phyloP scores from a whole-genome alignment of 2,888 invertebrate genomes.

The Drosophila robusta region DNA sequence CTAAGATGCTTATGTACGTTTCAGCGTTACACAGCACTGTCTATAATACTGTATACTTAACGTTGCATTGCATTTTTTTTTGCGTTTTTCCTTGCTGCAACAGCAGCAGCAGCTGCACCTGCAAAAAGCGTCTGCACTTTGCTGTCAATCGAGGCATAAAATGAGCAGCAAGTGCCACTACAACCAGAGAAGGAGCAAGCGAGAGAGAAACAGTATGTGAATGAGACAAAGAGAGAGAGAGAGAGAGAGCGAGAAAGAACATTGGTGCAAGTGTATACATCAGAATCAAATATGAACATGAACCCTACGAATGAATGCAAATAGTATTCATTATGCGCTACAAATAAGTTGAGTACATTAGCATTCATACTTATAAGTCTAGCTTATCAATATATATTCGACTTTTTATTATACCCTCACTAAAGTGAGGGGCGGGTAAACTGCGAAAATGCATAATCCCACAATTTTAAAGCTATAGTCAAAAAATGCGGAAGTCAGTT shows the following conservation, averaged over 20 bases:
- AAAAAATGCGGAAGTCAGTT: too few relatives aligned
- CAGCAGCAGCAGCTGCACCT: slow-evolving; percentile 20
- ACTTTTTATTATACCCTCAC: too few relatives aligned
- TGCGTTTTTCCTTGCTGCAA: slow-evolving; percentile 10
- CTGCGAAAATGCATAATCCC: too few relatives aligned
- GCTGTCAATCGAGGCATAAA: slow-evolving; percentile 77
- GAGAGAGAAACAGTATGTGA: neutral
- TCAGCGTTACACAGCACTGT: slow-evolving; percentile 29
- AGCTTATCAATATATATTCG: neutral
- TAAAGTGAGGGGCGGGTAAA: too few relatives aligned
- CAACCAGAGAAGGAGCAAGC: slow-evolving; percentile 34
- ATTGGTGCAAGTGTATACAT: slow-evolving; percentile 29
- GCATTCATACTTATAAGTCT: neutral
- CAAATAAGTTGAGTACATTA: slow-evolving; percentile 5
- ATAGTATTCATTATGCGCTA: slow-evolving; percentile 27
- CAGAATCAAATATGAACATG: slow-evolving; percentile 64
- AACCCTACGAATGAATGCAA: slow-evolving; percentile 35
- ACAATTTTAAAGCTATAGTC: too few relatives aligned
- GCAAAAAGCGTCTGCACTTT: slow-evolving; percentile 73
- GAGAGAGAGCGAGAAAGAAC: neutral
- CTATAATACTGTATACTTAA: slow-evolving; percentile 16
- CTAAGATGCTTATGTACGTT: slow-evolving; percentile 3
- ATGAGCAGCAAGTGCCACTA: slow-evolving; percentile 82
- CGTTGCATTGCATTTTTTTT: slow-evolving; percentile 13
- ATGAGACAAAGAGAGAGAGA: neutral